phyloP scores from a whole-genome alignment of 2,888 invertebrate genomes.

The Formica aserva region DNA sequence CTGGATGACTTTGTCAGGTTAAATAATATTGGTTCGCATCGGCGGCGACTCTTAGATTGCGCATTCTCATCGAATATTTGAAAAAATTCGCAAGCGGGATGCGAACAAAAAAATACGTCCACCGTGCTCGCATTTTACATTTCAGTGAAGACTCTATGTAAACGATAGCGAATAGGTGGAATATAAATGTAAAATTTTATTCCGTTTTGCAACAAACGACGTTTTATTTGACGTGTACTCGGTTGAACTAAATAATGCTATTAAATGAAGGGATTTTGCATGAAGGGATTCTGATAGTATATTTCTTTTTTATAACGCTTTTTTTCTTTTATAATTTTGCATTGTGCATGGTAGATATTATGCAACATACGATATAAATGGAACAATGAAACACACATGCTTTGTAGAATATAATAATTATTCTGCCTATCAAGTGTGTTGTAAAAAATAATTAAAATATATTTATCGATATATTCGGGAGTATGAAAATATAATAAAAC shows the following conservation, averaged over 20 bases:
- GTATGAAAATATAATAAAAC: background rate
- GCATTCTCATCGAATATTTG: slow-evolving; percentile 32
- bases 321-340: background rate
- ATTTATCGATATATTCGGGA: background rate
- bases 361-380: background rate
- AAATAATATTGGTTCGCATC: slow-evolving; percentile 47
- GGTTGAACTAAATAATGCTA: slow-evolving; percentile 24
- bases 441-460: background rate
- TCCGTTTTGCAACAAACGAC: slow-evolving; percentile 12
- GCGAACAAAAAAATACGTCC: slow-evolving; percentile 45
- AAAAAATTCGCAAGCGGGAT: slow-evolving; percentile 48
- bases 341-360: background rate
- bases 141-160: slow-evolving; percentile 28
- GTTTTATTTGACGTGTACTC: slow-evolving; percentile 39
- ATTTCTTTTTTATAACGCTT: background rate
- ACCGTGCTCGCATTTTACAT: slow-evolving; percentile 39
- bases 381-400: background rate
- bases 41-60: slow-evolving; percentile 48
- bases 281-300: background rate
- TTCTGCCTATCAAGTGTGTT: background rate
- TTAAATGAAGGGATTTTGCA: slow-evolving; percentile 16
- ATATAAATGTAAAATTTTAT: slow-evolving; percentile 42
- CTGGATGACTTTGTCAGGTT: slow-evolving; percentile 50
- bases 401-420: slow-evolving; percentile 6
- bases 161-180: slow-evolving; percentile 25